phyloP scores from a whole-genome alignment of 2,888 invertebrate species.

The Phengaris alcon region DNA sequence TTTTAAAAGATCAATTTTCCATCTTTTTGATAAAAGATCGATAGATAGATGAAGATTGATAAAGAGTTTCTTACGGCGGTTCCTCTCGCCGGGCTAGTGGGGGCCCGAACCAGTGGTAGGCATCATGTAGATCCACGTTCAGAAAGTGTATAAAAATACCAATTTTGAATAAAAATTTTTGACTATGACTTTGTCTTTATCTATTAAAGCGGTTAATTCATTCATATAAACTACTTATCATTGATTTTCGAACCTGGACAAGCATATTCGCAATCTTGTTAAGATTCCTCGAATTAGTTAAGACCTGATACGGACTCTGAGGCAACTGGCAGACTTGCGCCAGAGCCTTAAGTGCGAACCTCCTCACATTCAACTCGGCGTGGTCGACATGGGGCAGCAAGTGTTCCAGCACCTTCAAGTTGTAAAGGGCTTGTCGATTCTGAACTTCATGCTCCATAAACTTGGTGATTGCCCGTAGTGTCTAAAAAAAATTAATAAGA shows the following conservation, averaged over 20 bases:
- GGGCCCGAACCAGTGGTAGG: no score
- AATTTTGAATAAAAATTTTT: no score
- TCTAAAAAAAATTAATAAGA: slow-evolving; percentile 45
- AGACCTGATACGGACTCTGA: slow-evolving; percentile 66
- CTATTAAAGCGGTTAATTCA: no score
- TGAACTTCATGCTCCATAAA: slow-evolving; percentile 64
- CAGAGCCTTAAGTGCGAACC: slow-evolving; percentile 75
- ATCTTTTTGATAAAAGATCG: no score
- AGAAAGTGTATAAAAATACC: no score
- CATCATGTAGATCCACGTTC: no score
- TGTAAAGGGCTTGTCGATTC: slow-evolving; percentile 58
- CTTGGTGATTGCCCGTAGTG: slow-evolving; percentile 69
- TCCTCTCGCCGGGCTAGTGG: no score
- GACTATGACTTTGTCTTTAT: no score
- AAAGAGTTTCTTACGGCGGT: no score
- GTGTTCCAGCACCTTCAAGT: slow-evolving; percentile 57
- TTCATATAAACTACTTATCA: not conserved
- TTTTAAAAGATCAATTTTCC: no score
- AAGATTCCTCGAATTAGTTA: slow-evolving; percentile 59
- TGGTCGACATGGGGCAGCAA: slow-evolving; percentile 65
- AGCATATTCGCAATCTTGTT: slow-evolving; percentile 64
- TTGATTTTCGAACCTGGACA: slow-evolving; percentile 43
- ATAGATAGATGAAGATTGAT: no score
- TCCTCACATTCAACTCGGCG: slow-evolving; percentile 59
- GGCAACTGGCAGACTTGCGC: slow-evolving; percentile 73